A percentile compares a stretch with the other conserved stretches of the same genome.
Evolutionary conservation across 2,797 vertebrate genomes (phyloP).

Genomic region (Heterohyrax brucei): DNA sequence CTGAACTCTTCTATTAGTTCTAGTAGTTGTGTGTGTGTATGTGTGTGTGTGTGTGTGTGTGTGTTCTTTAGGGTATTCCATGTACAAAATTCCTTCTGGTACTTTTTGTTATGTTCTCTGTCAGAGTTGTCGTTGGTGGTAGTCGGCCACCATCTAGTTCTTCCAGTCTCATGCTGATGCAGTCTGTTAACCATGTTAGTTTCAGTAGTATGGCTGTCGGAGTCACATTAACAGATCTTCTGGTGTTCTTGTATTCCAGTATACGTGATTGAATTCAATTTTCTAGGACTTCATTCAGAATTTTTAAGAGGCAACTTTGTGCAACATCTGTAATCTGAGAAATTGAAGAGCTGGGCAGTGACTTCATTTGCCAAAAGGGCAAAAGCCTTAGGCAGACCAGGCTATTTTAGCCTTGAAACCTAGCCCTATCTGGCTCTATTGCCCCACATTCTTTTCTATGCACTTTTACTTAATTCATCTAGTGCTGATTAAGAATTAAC

Average conservation of each 20-base stretch:
- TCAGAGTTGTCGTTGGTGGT: no score
- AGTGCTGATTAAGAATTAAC: not conserved
- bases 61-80: no score
- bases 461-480: not conserved
- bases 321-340: slow-evolving; percentile 40
- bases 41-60: no score
- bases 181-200: not conserved
- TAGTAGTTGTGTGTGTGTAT: no score
- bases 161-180: no score
- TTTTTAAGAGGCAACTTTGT: slow-evolving; percentile 36
- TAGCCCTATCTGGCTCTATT: not conserved
- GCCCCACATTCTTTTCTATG: not conserved
- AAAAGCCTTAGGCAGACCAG: not conserved
- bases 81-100: no score
- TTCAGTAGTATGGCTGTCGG: not conserved
- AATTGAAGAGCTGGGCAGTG: not conserved
- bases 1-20: no score
- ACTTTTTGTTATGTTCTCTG: no score
- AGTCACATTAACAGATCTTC: not conserved
- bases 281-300: not conserved
- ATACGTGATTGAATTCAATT: slow-evolving; percentile 2
- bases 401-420: not conserved
- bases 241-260: not conserved
- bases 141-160: no score
- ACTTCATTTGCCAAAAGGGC: not conserved